Evolutionary conservation across 2,888 invertebrate genomes (phyloP).

Genomic region (Stramonita haemastoma): DNA sequence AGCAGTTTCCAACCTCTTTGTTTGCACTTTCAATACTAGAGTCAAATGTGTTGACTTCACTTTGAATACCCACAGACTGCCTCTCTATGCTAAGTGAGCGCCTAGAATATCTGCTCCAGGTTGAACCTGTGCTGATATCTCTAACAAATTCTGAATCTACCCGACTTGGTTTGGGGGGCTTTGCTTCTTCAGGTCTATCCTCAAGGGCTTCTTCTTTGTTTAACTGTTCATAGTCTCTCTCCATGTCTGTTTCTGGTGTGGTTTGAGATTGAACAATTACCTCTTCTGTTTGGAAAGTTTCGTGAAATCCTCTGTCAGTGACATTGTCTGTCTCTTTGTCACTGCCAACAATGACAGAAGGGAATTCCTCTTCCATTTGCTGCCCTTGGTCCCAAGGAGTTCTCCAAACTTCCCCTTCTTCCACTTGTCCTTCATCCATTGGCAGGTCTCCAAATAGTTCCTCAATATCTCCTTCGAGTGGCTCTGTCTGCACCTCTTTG

Average conservation of each 20-base stretch:
- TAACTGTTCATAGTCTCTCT: neutral
- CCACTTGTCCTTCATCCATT: too few species aligned
- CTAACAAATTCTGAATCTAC: neutral
- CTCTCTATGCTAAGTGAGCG: neutral
- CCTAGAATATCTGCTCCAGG: neutral
- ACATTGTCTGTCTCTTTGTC: too few species aligned
- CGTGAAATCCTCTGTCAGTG: too few species aligned
- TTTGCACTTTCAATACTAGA: neutral
- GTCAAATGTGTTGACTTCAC: neutral
- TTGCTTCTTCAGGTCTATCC: neutral
- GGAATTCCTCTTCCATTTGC: too few species aligned
- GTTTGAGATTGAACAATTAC: neutral
- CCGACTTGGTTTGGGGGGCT: too few species aligned
- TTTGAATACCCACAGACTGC: neutral
- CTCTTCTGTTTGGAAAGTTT: too few species aligned
- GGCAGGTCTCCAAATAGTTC: neutral
- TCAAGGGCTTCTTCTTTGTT: neutral
- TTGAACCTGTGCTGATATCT: neutral
- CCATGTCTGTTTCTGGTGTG: slow-evolving; percentile 1
- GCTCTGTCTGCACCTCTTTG: neutral
- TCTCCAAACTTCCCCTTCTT: too few species aligned
- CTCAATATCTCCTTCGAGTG: neutral
- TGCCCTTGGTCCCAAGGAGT: too few species aligned
- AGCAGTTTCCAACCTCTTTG: neutral
- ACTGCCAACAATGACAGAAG: too few species aligned